A percentile compares a stretch with the other conserved stretches of the same genome.
These are phyloP conservation scores for Apis florea DNA, from an alignment of 1,140 invertebrate species.

Conservation along the genomic window DNA sequence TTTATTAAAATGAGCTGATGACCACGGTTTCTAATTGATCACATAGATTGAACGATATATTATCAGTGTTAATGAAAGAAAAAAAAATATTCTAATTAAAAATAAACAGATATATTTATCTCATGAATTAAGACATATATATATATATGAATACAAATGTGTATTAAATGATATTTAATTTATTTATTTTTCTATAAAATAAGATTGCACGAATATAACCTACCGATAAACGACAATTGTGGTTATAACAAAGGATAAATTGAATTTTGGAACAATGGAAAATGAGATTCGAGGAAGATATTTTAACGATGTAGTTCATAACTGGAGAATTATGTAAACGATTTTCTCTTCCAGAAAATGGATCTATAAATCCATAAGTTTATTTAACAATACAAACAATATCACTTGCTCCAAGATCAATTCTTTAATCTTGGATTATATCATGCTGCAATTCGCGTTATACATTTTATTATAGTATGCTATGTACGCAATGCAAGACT, in stretches of 20 bases:
- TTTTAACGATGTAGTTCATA: neutral
- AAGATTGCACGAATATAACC: neutral
- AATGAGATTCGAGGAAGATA: neutral
- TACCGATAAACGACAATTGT: neutral
- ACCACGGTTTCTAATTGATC: neutral
- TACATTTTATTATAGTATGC: no score
- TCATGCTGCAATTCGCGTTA: no score
- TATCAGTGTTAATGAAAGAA: neutral
- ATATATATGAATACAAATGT: neutral
- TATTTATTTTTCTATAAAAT: neutral
- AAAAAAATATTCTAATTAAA: conserved; percentile 9
- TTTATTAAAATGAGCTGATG: neutral
- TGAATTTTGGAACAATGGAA: neutral
- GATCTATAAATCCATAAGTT: no score
- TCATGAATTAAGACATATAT: neutral
- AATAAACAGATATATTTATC: neutral
- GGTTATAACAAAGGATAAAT: neutral
- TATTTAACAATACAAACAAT: no score
- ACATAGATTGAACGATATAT: neutral
- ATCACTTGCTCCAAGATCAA: no score
- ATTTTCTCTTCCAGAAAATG: neutral
- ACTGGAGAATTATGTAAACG: neutral
- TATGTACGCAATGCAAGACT: no score
- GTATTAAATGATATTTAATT: neutral
- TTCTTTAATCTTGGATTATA: no score